These are phyloP conservation scores for Porites divaricata DNA, from an alignment of 92 coral and sea anemone species.

Conservation along the genomic window DNA sequence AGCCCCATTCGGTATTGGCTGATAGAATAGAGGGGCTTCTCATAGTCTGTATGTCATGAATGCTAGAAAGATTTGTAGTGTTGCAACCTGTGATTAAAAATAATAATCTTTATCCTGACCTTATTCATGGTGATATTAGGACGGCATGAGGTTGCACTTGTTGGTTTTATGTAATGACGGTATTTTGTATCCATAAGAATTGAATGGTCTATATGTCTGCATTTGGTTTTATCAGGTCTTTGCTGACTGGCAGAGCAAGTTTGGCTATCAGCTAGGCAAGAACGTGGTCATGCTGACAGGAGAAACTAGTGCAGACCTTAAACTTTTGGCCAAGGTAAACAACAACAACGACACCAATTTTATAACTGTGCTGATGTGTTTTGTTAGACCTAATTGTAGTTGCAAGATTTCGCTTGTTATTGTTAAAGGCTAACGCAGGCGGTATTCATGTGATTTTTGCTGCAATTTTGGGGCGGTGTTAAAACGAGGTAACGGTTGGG, in stretches of 20 bases:
- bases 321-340: conserved; percentile 92
- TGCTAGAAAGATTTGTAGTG: neutral
- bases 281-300: conserved; percentile 97
- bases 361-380: neutral
- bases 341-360: neutral
- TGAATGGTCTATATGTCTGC: neutral
- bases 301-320: conserved; percentile 98
- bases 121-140: conserved; percentile 31
- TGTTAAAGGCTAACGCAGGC: too few species aligned
- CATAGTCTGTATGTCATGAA: too few species aligned
- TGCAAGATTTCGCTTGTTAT: too few species aligned
- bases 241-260: conserved; percentile 98
- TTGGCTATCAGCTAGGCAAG: conserved; percentile 92
- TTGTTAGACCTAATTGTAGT: too few species aligned
- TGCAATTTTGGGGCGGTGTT: too few species aligned
- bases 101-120: conserved; percentile 6
- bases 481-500: too few species aligned
- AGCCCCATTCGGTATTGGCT: too few species aligned
- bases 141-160: conserved; percentile 48
- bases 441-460: too few species aligned
- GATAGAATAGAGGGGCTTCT: too few species aligned
- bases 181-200: too few species aligned
- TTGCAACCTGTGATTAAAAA: conserved; percentile 43
- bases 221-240: conserved; percentile 63
- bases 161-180: neutral